Conservation (phyloP, 2,797 vertebrate genomes). For the Liparis tanakae region DNA sequence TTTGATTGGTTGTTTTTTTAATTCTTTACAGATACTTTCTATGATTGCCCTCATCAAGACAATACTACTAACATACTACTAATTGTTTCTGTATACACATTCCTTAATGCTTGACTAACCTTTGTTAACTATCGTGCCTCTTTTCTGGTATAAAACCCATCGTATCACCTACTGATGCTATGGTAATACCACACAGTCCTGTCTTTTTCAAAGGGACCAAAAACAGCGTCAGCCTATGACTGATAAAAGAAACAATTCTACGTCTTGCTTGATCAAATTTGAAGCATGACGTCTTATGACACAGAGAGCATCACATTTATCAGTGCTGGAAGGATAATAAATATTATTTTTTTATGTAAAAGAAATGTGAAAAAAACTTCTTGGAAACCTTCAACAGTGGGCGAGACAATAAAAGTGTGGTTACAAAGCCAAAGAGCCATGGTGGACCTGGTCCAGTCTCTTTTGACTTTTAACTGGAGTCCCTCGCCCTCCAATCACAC, state of each 20-base stretch:
- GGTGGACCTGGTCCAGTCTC: not conserved
- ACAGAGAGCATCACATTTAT: not conserved
- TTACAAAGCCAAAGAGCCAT: constrained; percentile 21
- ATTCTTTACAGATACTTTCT: constrained; percentile 1
- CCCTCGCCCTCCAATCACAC: constrained; percentile 17
- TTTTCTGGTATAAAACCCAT: not conserved
- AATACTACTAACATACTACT: not conserved
- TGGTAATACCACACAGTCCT: constrained; percentile 1
- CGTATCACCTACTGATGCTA: not conserved
- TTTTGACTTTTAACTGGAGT: constrained; percentile 36
- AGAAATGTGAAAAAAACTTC: not conserved
- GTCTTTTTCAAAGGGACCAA: constrained; percentile 4
- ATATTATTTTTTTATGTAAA: not conserved
- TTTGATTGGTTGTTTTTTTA: constrained; percentile 1
- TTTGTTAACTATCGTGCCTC: not conserved
- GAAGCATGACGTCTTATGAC: not conserved
- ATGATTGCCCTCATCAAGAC: not conserved
- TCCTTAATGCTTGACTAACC: not conserved
- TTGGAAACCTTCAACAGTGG: constrained; percentile 19
- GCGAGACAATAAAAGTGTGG: constrained; percentile 16
- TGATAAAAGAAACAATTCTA: not conserved
- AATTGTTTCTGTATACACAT: not conserved
- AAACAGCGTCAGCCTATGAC: constrained; percentile 4
- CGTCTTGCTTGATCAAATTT: not conserved
- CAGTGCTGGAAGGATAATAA: not conserved